These are phyloP conservation scores for Linyphia triangularis DNA, from an alignment of 2,888 invertebrate genomes.

Conservation along the genomic window DNA sequence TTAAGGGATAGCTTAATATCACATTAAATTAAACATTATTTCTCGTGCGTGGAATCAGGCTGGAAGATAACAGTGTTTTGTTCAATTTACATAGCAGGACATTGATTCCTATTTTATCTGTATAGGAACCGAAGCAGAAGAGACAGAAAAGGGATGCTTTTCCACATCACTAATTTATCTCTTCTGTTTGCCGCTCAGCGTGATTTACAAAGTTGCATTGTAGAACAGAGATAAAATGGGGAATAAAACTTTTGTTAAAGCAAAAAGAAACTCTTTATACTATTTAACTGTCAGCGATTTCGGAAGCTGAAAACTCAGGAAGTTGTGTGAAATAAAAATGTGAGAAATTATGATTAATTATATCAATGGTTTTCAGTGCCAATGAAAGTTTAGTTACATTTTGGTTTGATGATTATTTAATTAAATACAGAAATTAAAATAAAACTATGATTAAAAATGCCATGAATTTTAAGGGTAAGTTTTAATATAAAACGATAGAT, in stretches of 20 bases:
- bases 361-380: not conserved
- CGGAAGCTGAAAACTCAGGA: not conserved
- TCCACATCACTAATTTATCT: conserved; percentile 48
- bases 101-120: conserved; percentile 49
- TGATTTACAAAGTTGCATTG: conserved; percentile 34
- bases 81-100: not conserved
- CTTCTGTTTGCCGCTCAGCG: not conserved
- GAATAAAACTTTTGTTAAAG: conserved; percentile 30
- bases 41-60: not conserved
- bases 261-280: not conserved
- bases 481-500: too few species aligned
- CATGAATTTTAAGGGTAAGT: too few species aligned
- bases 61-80: conserved; percentile 30
- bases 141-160: conserved; percentile 14
- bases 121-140: not conserved
- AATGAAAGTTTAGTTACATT: too few species aligned
- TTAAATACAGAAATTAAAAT: too few species aligned
- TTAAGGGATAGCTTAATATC: not conserved
- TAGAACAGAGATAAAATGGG: conserved; percentile 9
- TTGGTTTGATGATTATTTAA: too few species aligned
- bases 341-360: not conserved
- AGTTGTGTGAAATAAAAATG: not conserved
- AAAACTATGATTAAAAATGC: too few species aligned
- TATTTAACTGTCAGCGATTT: not conserved
- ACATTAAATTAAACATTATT: not conserved